phyloP scores from a whole-genome alignment of 2,888 invertebrate species.

The Magallana nippona region DNA sequence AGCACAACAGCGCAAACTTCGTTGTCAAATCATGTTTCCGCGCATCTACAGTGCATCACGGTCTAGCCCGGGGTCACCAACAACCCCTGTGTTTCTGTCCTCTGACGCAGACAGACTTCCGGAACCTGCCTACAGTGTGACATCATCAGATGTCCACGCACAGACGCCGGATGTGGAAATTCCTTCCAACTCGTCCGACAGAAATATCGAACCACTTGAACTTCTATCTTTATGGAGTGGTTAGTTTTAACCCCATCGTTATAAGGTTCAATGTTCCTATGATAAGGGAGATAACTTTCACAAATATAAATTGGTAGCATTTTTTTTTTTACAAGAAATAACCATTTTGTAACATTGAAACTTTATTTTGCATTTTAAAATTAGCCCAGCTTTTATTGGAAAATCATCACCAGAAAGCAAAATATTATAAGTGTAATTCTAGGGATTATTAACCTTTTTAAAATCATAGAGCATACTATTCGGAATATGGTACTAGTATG shows the following conservation, averaged over 20 bases:
- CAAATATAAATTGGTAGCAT: no score
- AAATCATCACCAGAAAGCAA: no score
- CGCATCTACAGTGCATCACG: slow-evolving; percentile 27
- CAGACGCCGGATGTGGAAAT: slow-evolving; percentile 36
- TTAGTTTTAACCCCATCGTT: not conserved
- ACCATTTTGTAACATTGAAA: no score
- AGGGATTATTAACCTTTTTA: no score
- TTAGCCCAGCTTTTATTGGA: no score
- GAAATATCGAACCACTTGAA: slow-evolving; percentile 48
- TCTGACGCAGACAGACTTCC: not conserved
- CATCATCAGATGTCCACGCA: not conserved
- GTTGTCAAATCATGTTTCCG: slow-evolving; percentile 60
- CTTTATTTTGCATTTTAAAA: no score
- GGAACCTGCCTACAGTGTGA: not conserved
- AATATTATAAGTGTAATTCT: no score
- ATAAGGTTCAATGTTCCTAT: no score
- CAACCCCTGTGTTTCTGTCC: slow-evolving; percentile 26
- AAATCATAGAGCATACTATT: no score
- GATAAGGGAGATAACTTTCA: no score
- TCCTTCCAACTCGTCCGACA: not conserved
- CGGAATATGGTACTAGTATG: no score
- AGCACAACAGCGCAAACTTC: slow-evolving; percentile 51
- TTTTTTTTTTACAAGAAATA: no score
- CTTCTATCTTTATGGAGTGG: slow-evolving; percentile 61
- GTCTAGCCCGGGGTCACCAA: slow-evolving; percentile 4